Evolutionary conservation across 1,140 invertebrate species (phyloP), one percentile per base, ranked within the genome.

Genomic region (Cydia fagiglandana): DNA sequence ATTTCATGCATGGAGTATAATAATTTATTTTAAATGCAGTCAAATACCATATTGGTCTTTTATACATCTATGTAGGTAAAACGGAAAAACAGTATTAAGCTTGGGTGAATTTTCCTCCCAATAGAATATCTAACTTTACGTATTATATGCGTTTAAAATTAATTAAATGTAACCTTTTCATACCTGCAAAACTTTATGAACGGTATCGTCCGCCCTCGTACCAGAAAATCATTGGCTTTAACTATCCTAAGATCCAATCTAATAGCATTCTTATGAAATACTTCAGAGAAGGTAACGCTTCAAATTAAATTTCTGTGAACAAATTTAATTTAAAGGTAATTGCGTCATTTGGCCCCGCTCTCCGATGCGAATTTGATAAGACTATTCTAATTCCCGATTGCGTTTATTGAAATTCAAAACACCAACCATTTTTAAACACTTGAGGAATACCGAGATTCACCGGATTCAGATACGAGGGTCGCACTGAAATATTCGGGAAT

Each of bases 271-370:
- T 70, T 70, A 41, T 20, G 6, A 38, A 70, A 70, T 70, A 70
- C 66, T 70, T 70, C 34, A 70, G 34, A 41, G 66, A 70, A 38
- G 66, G 15, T 38, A n/a, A 70, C 66, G 66, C 30, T n/a, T 68
- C 66, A 81, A 80, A 79, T 81, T 15, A 78, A 82, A 82, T 82
- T 82, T 74, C 79, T 77, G 34, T 50, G 73, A 75, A 61, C 34
- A 75, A 80, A 80, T 80, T 73, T 75, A 78, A 82, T 80, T 82
- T 76, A 73, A 80, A 76, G 73, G 56, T 66, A 78, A 80, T 78
- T 76, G 74, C 64, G 78, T 74, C 74, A 76, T 76, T 76, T 73
- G 56, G 47, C 73, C 64, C 73, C 45, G 50, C 3, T 45, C 66
- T 6, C 24, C 38, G 75, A 74, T 73, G 76, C 73, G 78, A 77